A percentile compares a stretch with the other conserved stretches of the same genome.
phyloP scores from a whole-genome alignment of 1,140 invertebrate species.

The Pteromalus puparum region DNA sequence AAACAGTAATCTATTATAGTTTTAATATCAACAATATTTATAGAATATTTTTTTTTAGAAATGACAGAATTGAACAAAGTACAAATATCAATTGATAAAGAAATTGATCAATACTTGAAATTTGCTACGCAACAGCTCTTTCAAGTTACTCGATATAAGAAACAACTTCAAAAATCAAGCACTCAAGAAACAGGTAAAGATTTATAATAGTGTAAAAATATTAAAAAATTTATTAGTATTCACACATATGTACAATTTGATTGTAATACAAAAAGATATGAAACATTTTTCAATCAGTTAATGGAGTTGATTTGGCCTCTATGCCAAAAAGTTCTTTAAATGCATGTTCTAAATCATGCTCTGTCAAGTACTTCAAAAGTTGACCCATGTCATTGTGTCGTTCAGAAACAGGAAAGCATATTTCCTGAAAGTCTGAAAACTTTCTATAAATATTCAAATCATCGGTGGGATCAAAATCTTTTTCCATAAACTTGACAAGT shows the following conservation, averaged over 20 bases:
- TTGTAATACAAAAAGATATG: neutral
- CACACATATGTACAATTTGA: constrained; percentile 12
- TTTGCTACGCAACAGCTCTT: neutral
- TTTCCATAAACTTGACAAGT: constrained; percentile 74
- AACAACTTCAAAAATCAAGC: neutral
- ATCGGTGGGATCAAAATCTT: constrained; percentile 76
- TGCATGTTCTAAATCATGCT: constrained; percentile 80
- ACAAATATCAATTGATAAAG: constrained; percentile 41
- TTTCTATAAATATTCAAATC: constrained; percentile 76
- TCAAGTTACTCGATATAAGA: neutral
- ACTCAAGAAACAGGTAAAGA: constrained; percentile 14
- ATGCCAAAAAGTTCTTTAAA: constrained; percentile 89
- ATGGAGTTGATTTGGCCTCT: constrained; percentile 70
- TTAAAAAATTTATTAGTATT: neutral
- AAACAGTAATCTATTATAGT: constrained; percentile 1
- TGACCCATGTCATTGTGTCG: constrained; percentile 85
- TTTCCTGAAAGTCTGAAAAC: constrained; percentile 83
- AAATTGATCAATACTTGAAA: constrained; percentile 52
- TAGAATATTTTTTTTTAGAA: constrained; percentile 25
- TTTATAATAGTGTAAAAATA: neutral
- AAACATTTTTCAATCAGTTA: constrained; percentile 2
- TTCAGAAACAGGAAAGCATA: constrained; percentile 80
- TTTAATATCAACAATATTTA: neutral
- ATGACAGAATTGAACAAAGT: neutral
- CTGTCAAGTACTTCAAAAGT: constrained; percentile 82